Conservation (phyloP, 1,140 invertebrate genomes). For the Panulirus ornatus region DNA sequence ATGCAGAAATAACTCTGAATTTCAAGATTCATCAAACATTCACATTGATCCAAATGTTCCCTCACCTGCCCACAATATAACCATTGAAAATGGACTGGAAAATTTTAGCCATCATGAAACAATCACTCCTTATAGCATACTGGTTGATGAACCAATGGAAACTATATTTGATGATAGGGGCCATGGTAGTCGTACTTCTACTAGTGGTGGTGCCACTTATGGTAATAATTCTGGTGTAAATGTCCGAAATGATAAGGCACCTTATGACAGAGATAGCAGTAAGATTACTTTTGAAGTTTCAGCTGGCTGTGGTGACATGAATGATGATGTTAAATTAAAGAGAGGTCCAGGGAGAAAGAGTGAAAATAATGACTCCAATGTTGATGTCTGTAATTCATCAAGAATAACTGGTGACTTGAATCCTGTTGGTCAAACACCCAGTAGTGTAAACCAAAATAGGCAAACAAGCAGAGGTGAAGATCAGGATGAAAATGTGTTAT, state of each 20-base stretch:
- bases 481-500: conserved; percentile 13
- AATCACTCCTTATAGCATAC: conserved; percentile 31
- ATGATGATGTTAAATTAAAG: neutral
- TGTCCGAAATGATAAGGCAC: neutral
- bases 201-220: conserved; percentile 4
- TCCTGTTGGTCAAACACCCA: conserved; percentile 9
- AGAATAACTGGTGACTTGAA: conserved; percentile 1
- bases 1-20: conserved; percentile 34
- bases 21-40: conserved; percentile 17
- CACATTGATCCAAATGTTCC: conserved; percentile 48
- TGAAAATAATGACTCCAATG: neutral
- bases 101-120: conserved; percentile 27
- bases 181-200: conserved; percentile 12
- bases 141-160: conserved; percentile 52
- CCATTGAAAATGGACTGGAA: conserved; percentile 49
- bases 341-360: neutral
- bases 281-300: neutral
- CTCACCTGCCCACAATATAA: conserved; percentile 49
- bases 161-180: conserved; percentile 49
- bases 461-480: conserved; percentile 25
- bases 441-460: conserved; percentile 16
- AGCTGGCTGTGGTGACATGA: neutral
- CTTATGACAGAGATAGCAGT: neutral
- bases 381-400: conserved; percentile 15
- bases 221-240: neutral